phyloP scores from a whole-genome alignment of 1,140 invertebrate genomes.

The Xylocopa sonorina region DNA sequence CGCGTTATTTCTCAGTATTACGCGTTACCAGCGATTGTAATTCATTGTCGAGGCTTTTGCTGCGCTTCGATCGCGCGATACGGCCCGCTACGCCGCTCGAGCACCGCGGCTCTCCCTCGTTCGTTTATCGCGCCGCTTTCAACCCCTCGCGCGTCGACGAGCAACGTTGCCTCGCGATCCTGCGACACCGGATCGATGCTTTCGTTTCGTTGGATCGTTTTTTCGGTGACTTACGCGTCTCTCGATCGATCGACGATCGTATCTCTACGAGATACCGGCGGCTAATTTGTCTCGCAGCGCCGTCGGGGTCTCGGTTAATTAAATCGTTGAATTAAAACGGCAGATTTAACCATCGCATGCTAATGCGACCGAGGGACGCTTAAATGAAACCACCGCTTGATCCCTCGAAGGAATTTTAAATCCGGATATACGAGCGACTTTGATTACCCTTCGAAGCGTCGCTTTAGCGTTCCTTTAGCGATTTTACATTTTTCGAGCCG shows the following conservation, averaged over 20 bases:
- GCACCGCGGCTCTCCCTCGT: neutral
- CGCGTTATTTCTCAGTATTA: slow-evolving; percentile 60
- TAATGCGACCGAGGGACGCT: neutral
- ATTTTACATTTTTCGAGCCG: too few species aligned
- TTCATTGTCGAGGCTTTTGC: slow-evolving; percentile 41
- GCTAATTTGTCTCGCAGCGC: slow-evolving; percentile 33
- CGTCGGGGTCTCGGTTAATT: slow-evolving; percentile 29
- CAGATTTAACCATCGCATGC: slow-evolving; percentile 29
- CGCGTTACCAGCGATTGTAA: slow-evolving; percentile 50
- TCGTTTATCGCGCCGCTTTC: too few species aligned
- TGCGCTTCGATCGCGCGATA: slow-evolving; percentile 29
- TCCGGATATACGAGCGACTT: neutral
- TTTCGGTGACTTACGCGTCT: too few species aligned
- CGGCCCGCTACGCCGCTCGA: neutral
- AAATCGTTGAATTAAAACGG: slow-evolving; percentile 37
- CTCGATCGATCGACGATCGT: neutral
- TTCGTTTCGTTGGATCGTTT: too few species aligned
- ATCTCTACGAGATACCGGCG: neutral
- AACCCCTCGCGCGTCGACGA: neutral
- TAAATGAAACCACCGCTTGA: neutral
- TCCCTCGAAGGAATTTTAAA: neutral
- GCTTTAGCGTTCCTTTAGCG: neutral
- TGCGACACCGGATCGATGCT: neutral
- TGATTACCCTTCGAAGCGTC: neutral
- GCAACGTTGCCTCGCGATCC: neutral